Evolutionary conservation across 2,797 vertebrate species (phyloP).

Genomic region (Rhinella marina): DNA sequence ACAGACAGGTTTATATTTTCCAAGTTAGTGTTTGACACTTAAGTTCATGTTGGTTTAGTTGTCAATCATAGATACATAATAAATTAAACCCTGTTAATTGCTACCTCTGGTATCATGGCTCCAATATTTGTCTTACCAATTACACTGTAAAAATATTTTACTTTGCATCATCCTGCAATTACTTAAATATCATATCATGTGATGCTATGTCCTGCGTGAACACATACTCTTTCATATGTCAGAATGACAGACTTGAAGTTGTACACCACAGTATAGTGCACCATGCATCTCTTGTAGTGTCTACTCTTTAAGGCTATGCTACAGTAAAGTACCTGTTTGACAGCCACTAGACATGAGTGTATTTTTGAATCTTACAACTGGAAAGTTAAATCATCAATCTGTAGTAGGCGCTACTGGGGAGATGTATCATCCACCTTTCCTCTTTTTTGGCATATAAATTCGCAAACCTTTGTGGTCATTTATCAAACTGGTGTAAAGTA

Average conservation of each 20-base stretch:
- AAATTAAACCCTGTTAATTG: conserved; percentile 5
- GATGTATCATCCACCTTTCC: not conserved
- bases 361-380: not conserved
- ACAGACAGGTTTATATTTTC: not conserved
- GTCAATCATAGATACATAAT: conserved; percentile 36
- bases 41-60: conserved; percentile 2
- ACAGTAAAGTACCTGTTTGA: not conserved
- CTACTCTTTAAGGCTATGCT: not conserved
- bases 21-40: not conserved
- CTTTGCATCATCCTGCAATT: conserved; percentile 44
- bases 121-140: conserved; percentile 39
- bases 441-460: too few species aligned
- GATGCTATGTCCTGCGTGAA: conserved; percentile 46
- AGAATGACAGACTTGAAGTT: conserved; percentile 7
- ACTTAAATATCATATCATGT: conserved; percentile 32
- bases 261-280: not conserved
- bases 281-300: not conserved
- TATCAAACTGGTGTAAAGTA: too few species aligned
- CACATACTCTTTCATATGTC: conserved; percentile 37
- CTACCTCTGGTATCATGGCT: conserved; percentile 1
- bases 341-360: not conserved
- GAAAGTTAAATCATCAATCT: not conserved
- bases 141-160: conserved; percentile 37
- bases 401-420: not conserved
- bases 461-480: too few species aligned